Conservation (phyloP, 2,888 invertebrate genomes). For the Allygus modestus region DNA sequence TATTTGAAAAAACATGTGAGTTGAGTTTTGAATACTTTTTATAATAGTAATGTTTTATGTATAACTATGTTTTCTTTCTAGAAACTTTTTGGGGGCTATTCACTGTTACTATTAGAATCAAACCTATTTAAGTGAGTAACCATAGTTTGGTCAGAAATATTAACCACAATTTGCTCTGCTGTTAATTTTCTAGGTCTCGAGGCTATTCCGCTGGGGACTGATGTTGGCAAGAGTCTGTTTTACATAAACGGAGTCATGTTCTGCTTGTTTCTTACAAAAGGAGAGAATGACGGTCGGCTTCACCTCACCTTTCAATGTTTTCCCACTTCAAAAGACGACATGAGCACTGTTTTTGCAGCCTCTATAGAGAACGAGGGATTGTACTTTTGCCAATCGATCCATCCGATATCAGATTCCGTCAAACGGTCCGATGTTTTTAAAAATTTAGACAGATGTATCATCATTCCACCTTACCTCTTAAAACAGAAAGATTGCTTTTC, state of each 20-base stretch:
- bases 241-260: neutral
- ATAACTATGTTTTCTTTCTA: no score
- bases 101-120: no score
- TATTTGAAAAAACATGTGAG: no score
- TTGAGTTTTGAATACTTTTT: no score
- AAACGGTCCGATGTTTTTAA: slow-evolving; percentile 5
- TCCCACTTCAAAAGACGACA: neutral
- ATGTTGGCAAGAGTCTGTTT: neutral
- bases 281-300: neutral
- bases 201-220: neutral
- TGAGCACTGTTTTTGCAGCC: neutral
- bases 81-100: no score
- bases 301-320: neutral
- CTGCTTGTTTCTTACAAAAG: neutral
- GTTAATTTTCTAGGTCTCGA: neutral
- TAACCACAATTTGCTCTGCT: no score
- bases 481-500: neutral
- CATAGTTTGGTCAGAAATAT: no score
- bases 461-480: neutral
- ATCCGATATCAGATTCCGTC: neutral
- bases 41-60: no score
- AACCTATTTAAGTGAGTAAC: no score
- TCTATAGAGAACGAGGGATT: neutral
- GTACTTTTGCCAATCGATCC: neutral
- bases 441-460: neutral